Evolutionary conservation across 1,140 invertebrate genomes (phyloP), one percentile per base, ranked within the genome.

Genomic region (Bombus terrestris): DNA sequence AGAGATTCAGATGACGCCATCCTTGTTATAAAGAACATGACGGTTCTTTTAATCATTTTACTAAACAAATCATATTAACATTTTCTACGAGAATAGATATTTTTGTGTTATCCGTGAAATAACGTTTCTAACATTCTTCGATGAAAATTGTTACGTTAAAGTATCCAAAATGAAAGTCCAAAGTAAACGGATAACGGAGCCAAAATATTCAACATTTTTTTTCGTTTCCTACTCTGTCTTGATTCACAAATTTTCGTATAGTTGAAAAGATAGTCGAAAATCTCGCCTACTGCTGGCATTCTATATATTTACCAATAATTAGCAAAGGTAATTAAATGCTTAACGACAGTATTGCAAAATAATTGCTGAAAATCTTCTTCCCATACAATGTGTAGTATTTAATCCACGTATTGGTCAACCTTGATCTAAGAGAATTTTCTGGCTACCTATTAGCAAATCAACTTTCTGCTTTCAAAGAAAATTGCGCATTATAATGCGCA

Each of bases 1-100:
- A 86, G 64, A 79, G 64, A 85, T 87, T 81, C 59, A 75, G 37
- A 80, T 75, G 89, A 90, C 89, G 88, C 89, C 89, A 90, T 90
- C 86, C 88, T 88, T 88, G 86, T 88, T 75, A 74, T 47, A 53
- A 80, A 71, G 76, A 78, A 74, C 83, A 76, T 83, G 80, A 86
- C 73, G 53, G 72, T 75, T 64, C 83, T 71, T 84, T 72, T 62
- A 57, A 85, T 79, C 68, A 73, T 80, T 85, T 85, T 85, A 84
- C 47, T 32, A 72, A 79, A 80, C 37, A 85, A 72, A 73, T 85
- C 25, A n/a, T 85, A 64, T 32, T 9, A 80, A 64, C 22, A 80
- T 85, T 72, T 43, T 53, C 3, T n/a, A 32, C 37, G 25, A 39
- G 39, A 53, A 32, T 57, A 39, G 10, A 68, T 53, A 59, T 13